phyloP scores from a whole-genome alignment of 2,797 vertebrate species.

The Sparus aurata region DNA sequence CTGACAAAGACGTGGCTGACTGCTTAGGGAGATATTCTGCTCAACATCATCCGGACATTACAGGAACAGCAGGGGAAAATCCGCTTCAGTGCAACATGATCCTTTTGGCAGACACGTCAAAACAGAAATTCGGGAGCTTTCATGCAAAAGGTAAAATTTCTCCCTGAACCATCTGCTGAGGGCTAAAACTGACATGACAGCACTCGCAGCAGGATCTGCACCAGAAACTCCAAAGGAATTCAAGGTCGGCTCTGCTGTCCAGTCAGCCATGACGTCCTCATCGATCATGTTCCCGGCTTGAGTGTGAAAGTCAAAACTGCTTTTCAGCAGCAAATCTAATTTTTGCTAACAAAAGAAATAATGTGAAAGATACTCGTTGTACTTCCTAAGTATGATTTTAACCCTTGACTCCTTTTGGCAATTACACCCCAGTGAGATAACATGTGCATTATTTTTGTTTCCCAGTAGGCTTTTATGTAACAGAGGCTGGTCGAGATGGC shows the following conservation, averaged over 20 bases:
- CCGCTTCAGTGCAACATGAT: conserved; percentile 48
- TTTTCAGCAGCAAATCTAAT: background rate
- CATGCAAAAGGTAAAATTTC: conserved; percentile 41
- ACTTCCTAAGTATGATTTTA: background rate
- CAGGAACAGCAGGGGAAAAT: conserved; percentile 58
- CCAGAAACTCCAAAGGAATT: conserved; percentile 35
- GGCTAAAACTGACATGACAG: conserved; percentile 23
- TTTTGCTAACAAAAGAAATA: conserved; percentile 4
- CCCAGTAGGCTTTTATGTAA: conserved; percentile 32
- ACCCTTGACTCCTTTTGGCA: background rate
- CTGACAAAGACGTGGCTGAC: conserved; percentile 17
- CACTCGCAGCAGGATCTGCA: conserved; percentile 25
- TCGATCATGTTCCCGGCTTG: background rate
- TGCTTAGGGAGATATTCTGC: conserved; percentile 15
- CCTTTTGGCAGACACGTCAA: conserved; percentile 42
- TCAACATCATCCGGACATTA: conserved; percentile 40
- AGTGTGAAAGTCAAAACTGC: conserved; percentile 12
- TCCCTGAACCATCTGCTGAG: conserved; percentile 54
- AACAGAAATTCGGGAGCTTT: conserved; percentile 49
- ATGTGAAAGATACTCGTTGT: background rate
- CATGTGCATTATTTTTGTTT: conserved; percentile 8
- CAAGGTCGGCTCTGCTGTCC: conserved; percentile 11
- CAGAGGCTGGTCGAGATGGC: background rate
- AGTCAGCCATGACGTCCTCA: conserved; percentile 19
- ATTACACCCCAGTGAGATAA: conserved; percentile 5